These are phyloP conservation scores for Gambusia holbrooki DNA, from an alignment of 2,113 vertebrate species.

Conservation along the genomic window DNA sequence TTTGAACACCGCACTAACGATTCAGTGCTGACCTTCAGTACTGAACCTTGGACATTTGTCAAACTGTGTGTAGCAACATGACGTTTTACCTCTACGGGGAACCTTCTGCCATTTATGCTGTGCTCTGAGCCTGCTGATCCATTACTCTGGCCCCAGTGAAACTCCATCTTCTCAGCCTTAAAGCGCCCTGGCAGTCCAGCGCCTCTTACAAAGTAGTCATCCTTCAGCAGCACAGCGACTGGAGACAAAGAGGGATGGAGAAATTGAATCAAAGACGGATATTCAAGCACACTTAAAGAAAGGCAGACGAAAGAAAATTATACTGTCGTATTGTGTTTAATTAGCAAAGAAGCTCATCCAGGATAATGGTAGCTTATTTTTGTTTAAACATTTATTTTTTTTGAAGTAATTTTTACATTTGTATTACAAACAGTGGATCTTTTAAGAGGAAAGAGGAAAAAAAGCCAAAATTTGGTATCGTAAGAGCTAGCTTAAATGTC, in stretches of 20 bases:
- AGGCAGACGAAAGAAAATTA: conserved; percentile 15
- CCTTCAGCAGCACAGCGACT: conserved; percentile 96
- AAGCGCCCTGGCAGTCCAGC: conserved; percentile 94
- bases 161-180: conserved; percentile 98
- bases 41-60: conserved; percentile 39
- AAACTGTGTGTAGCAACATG: conserved; percentile 30
- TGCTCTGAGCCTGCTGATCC: conserved; percentile 95
- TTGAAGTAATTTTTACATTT: background rate
- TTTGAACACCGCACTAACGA: conserved; percentile 14
- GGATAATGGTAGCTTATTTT: background rate
- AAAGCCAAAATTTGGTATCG: background rate
- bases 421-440: background rate
- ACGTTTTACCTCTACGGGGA: conserved; percentile 90
- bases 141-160: conserved; percentile 98
- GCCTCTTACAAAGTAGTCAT: conserved; percentile 95
- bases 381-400: background rate
- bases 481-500: background rate
- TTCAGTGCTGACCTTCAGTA: conserved; percentile 23
- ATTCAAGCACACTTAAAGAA: conserved; percentile 8
- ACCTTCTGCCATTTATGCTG: conserved; percentile 92
- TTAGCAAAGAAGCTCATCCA: background rate
- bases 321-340: background rate
- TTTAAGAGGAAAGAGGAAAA: too few species aligned
- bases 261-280: conserved; percentile 16
- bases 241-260: conserved; percentile 39